phyloP scores from a whole-genome alignment of 2,113 vertebrate species.

The Prinia subflava region DNA sequence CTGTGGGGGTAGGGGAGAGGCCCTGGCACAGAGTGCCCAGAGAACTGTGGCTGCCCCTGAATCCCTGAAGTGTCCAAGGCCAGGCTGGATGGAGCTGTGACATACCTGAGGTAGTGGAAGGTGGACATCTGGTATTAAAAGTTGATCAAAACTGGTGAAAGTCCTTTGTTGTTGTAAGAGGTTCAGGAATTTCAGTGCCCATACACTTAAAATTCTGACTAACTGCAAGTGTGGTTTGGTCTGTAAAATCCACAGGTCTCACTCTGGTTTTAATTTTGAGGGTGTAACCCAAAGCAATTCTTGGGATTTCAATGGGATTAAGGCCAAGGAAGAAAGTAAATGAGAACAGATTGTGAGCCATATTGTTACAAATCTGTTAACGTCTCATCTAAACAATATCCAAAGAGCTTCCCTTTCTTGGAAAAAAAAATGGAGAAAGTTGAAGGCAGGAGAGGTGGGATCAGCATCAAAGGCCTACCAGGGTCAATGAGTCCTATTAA shows the following conservation, averaged over 20 bases:
- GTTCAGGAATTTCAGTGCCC: not conserved
- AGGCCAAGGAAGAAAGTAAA: not conserved
- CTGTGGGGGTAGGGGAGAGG: fast-evolving
- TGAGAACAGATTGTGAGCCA: not conserved
- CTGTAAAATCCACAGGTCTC: not conserved
- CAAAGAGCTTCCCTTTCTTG: not conserved
- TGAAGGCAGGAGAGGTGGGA: not conserved
- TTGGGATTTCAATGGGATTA: not conserved
- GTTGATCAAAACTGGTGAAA: not conserved
- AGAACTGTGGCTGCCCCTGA: not conserved
- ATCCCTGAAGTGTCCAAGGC: not conserved
- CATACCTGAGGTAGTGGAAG: not conserved
- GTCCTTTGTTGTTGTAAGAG: not conserved
- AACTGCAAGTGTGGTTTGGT: not conserved
- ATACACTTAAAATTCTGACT: not conserved
- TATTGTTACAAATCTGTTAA: not conserved
- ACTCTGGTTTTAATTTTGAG: slow-evolving; percentile 14
- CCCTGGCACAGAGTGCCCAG: not conserved
- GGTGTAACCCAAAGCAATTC: not conserved
- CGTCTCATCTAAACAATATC: not conserved
- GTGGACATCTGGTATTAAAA: not conserved
- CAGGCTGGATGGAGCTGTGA: not conserved
- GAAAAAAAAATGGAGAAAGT: not conserved
- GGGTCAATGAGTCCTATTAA: not conserved
- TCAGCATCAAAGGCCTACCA: not conserved